phyloP scores from a whole-genome alignment of 1,140 invertebrate species.

The Triops cancriformis region DNA sequence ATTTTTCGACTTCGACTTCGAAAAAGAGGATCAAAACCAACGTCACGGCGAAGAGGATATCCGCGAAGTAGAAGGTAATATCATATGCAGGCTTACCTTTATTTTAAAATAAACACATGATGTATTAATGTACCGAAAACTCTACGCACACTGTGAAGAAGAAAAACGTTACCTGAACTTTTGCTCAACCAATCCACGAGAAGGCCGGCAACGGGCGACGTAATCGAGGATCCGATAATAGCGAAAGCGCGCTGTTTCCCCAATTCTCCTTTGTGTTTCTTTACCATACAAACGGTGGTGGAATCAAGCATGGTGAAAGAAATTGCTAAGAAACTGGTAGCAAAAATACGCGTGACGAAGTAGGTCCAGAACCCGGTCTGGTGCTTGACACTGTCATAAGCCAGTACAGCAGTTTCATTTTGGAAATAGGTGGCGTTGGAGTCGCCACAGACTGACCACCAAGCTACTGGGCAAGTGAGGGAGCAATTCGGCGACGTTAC shows the following conservation, averaged over 20 bases:
- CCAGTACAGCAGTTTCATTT: background rate
- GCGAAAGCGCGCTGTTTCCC: conserved; percentile 68
- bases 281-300: conserved; percentile 67
- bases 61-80: conserved; percentile 64
- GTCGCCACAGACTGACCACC: conserved; percentile 45
- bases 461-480: conserved; percentile 4
- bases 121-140: background rate
- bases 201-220: conserved; percentile 67
- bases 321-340: conserved; percentile 61
- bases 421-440: background rate
- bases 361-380: conserved; percentile 62
- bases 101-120: conserved; percentile 26
- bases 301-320: conserved; percentile 73
- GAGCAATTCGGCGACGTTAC: background rate
- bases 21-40: conserved; percentile 40
- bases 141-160: background rate
- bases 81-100: conserved; percentile 66
- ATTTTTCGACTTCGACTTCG: conserved; percentile 32
- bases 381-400: background rate
- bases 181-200: conserved; percentile 57
- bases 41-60: conserved; percentile 56
- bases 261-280: conserved; percentile 67
- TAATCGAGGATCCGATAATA: conserved; percentile 67
- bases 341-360: conserved; percentile 61
- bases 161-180: conserved; percentile 22